Percentiles rank a stretch among this genome's conserved stretches.
These are phyloP conservation scores for Scalopus aquaticus DNA, from an alignment of 2,113 vertebrate species.

Conservation along the genomic window DNA sequence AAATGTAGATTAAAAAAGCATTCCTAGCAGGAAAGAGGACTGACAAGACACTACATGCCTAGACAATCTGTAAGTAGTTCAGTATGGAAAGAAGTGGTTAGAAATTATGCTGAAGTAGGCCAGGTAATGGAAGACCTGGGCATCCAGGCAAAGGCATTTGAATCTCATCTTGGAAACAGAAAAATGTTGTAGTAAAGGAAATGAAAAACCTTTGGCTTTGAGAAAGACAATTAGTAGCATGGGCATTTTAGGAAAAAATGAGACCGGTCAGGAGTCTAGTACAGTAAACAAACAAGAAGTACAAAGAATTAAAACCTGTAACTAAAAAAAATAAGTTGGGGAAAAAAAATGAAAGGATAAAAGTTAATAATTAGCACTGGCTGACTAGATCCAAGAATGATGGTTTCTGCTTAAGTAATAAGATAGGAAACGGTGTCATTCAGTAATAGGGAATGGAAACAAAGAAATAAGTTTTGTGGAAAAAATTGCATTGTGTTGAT, in stretches of 20 bases:
- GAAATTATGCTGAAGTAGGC: neutral
- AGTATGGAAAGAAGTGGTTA: neutral
- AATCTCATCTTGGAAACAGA: constrained; percentile 29
- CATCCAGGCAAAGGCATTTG: neutral
- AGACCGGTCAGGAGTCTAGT: neutral
- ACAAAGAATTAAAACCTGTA: neutral
- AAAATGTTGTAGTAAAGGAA: neutral
- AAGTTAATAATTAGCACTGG: neutral
- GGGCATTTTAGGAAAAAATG: constrained; percentile 28
- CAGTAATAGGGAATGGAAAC: neutral
- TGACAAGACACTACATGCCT: neutral
- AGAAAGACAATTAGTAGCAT: neutral
- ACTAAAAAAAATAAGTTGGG: constrained; percentile 7
- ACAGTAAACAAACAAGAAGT: constrained; percentile 17
- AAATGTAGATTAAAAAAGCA: neutral
- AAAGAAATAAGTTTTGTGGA: neutral
- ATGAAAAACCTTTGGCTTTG: neutral
- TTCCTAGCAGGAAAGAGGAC: neutral
- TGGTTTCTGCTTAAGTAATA: constrained; percentile 57
- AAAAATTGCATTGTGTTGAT: constrained; percentile 40
- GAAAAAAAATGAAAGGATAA: neutral
- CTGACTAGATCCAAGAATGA: constrained; percentile 1
- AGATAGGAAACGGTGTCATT: neutral
- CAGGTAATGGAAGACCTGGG: constrained; percentile 2
- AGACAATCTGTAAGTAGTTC: neutral